These are phyloP conservation scores for Ophioninae sp. DNA, from an alignment of 2,888 invertebrate species.

Conservation along the genomic window DNA sequence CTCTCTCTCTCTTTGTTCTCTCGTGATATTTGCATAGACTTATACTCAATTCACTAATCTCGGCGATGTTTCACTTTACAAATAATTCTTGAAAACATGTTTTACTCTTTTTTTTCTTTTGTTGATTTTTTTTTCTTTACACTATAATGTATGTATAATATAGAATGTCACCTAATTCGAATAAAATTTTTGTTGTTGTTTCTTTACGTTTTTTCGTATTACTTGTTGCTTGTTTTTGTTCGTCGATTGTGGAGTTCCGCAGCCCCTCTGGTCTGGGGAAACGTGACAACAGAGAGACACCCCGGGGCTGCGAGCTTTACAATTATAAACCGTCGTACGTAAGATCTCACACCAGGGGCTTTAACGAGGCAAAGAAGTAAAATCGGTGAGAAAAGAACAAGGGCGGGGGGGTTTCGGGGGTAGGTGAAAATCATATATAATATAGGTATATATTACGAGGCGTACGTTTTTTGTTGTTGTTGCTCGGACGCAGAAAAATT, in stretches of 20 bases:
- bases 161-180: conserved; percentile 74
- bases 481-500: conserved; percentile 25
- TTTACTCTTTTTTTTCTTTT: conserved; percentile 69
- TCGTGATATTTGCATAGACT: conserved; percentile 36
- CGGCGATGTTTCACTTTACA: conserved; percentile 75
- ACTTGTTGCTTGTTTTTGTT: conserved; percentile 26
- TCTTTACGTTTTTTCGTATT: conserved; percentile 20
- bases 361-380: conserved; percentile 76
- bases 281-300: conserved; percentile 78
- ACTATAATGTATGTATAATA: conserved; percentile 76
- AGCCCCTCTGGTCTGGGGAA: conserved; percentile 68
- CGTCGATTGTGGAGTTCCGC: conserved; percentile 63
- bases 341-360: conserved; percentile 75
- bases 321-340: conserved; percentile 60
- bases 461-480: conserved; percentile 21
- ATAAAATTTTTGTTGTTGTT: conserved; percentile 71
- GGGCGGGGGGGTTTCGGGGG: not conserved
- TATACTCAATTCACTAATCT: conserved; percentile 73
- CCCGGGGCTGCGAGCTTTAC: conserved; percentile 46
- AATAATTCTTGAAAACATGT: conserved; percentile 76
- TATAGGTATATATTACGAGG: conserved; percentile 37
- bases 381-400: conserved; percentile 62
- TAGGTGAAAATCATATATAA: conserved; percentile 41
- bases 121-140: conserved; percentile 62
- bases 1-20: conserved; percentile 55